Base-by-base conservation (phyloP, 2,113 vertebrate genomes). In the Planiliza haematocheilus region DNA sequence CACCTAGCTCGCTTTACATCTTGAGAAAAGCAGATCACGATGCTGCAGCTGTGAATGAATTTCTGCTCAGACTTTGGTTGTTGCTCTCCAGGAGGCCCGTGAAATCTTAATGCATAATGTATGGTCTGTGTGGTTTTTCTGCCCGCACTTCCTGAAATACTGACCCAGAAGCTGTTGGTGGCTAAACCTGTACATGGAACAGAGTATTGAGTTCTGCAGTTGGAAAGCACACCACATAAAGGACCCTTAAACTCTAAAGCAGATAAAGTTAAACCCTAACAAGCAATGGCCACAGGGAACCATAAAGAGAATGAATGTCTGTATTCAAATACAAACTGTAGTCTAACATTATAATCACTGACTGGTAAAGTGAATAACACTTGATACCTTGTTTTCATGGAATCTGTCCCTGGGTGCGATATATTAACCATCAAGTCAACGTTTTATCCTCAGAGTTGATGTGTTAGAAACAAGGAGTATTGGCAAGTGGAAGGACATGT, bases 31-130 rank as follows among this genome's bases (percentile, higher is more conserved):
- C 46, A 67, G 49, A 45, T 24, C 56, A 66, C 21, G 46, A 49
- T 79, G 64, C 42, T 73, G 65, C 63, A 72, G 74, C 81, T 77
- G 61, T 36, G 71, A 67, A 61, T 72, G 67, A 12, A 75, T 75
- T 67, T 50, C 8, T 7, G 12, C 48, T 57, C 14, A 20, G 38
- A 48, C 65, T 61, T 53, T 52, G 48, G 42, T 30, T 38, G 37
- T 80, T 71, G 60, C 18, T 36, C 46, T 52, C 39, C 14, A 58
- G 72, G 58, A 51, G 42, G 36, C 46, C 60, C 38, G 45, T 7
- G 51, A 72, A 63, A 68, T 17, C 16, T 12, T 56, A 18, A 61
- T 76, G 50, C 55, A 85, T 84, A 81, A 86, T 83, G 53, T 42
- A 83, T 73, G 43, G 36, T 18, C 7, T n/a, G 45, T 69, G 75